Base-by-base conservation (phyloP, 2,113 vertebrate genomes). In the Mesitornis unicolor region DNA sequence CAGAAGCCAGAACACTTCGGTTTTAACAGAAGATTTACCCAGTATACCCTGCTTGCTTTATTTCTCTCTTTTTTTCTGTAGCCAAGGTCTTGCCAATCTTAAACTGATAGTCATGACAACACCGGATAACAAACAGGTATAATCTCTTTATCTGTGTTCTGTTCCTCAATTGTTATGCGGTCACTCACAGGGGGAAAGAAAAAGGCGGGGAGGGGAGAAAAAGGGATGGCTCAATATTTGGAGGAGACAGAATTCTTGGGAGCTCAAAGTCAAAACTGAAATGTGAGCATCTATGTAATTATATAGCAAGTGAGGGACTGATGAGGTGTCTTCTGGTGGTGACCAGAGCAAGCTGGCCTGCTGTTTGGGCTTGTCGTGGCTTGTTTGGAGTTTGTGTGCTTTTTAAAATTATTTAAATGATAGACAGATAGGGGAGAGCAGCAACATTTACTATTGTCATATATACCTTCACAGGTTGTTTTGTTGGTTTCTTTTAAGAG, bases 21-120 rank as follows among this genome's bases (percentile, higher is more conserved):
- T 40, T 84, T 94, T 42, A 87, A 60, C 26, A 12, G 63, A 57
- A 42, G 11, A 56, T 60, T 92, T 60, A 38, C 64, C 5, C 9
- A 50, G 10, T 7, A 13, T 93, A 6, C 97, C 88, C 69, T 88
- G 33, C 33, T 84, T 70, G 48, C 40, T 90, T 91, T 71, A n/a
- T 16, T 56, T 89, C 11, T 81, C 21, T 94, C 71, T 64, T 60
- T 63, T 59, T 7, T 73, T 65, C 57, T 35, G 29, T 67, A 99
- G 99, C 89, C 98, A 99, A 97, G 98, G 98, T n/a, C 98, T 98
- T 92, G 97, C 97, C 93, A 98, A 97, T 63, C 96, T 99, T 95
- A 99, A 99, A 84, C 98, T 99, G 91, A 98, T 99, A 77, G 98
- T 97, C 33, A 95, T 99, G 95, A 99, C 98, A 43, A 78, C 93